Percentiles rank a stretch among this genome's conserved stretches.
Evolutionary conservation across 2,888 invertebrate species (phyloP).

Genomic region (Pyrocoelia pectoralis): DNA sequence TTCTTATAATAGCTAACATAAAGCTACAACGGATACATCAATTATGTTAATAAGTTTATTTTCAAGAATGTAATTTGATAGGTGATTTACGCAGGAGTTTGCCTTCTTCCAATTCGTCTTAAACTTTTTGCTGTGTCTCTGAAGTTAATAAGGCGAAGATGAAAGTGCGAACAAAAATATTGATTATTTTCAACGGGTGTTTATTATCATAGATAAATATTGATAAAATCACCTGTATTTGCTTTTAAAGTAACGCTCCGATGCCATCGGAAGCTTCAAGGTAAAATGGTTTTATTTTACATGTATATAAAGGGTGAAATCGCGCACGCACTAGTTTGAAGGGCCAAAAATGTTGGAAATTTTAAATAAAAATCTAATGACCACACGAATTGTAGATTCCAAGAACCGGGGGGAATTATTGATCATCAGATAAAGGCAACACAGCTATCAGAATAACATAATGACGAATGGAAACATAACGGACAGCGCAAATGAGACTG

Average conservation of each 20-base stretch:
- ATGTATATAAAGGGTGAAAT: conserved; percentile 16
- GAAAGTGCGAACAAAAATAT: conserved; percentile 43
- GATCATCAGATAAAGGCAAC: conserved; percentile 59
- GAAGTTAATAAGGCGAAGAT: conserved; percentile 35
- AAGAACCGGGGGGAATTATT: conserved; percentile 57
- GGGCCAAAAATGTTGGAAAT: conserved; percentile 35
- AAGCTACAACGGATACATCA: too few species aligned
- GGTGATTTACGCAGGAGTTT: too few species aligned
- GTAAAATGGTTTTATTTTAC: conserved; percentile 23
- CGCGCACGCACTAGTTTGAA: conserved; percentile 33
- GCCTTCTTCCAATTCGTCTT: background rate
- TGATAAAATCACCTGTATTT: conserved; percentile 48
- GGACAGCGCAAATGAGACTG: conserved; percentile 56
- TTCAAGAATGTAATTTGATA: too few species aligned
- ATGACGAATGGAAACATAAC: conserved; percentile 60
- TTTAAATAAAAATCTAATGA: conserved; percentile 49
- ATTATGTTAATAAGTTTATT: too few species aligned
- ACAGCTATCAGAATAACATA: conserved; percentile 57
- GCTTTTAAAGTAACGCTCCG: conserved; percentile 38
- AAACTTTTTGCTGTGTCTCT: background rate
- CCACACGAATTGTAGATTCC: conserved; percentile 49
- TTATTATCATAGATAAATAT: conserved; percentile 49
- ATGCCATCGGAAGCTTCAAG: conserved; percentile 14
- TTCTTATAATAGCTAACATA: conserved; percentile 17
- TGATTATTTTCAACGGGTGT: conserved; percentile 41